Evolutionary conservation across 2,113 vertebrate species (phyloP), one percentile per base, ranked within the genome.

Genomic region (Trochalopteron elliotii): DNA sequence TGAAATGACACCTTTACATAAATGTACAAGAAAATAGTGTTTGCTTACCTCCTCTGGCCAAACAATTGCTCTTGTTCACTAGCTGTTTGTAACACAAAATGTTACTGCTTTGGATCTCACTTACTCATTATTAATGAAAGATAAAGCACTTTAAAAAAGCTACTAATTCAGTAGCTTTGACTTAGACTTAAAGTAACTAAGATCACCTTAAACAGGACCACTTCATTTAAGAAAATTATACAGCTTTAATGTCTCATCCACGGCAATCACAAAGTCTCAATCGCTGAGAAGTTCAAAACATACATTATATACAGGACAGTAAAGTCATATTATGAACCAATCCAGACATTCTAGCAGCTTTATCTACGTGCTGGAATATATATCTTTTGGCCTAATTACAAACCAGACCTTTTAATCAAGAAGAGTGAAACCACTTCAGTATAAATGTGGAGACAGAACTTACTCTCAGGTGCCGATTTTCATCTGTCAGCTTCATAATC

Each of bases 381-480:
- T 17, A 65, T 42, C 30, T 80, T 33, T 28, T 28, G 31, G n/a
- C 56, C 31, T 55, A 28, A 92, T 20, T n/a, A 67, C 20, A 95
- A 86, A 67, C 24, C n/a, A 81, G 56, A 57, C 12, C 35, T 82
- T 71, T 71, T 75, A 57, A 33, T 50, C 30, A 64, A 56, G 39
- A 75, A 67, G 18, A 45, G 15, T 4, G 5, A 84, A 91, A 44
- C 11, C 40, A 50, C 52, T 83, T 56, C 60, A 56, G 15, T 22
- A 52, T 12, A 79, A 91, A 67, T 8, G 5, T 2, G 7, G 11
- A 44, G 12, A 7, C n/a, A 87, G 49, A 93, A 98, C 98, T 98
- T 97, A 99, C 99, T 98, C 98, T 99, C 97, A 99, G 98, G 96
- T 99, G 98, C 92, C 98, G 98, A 97, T 99, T 99, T 97, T 99